A percentile compares a stretch with the other conserved stretches of the same genome.
Evolutionary conservation across 2,888 invertebrate genomes (phyloP).

Genomic region (Drosophila ezoana): DNA sequence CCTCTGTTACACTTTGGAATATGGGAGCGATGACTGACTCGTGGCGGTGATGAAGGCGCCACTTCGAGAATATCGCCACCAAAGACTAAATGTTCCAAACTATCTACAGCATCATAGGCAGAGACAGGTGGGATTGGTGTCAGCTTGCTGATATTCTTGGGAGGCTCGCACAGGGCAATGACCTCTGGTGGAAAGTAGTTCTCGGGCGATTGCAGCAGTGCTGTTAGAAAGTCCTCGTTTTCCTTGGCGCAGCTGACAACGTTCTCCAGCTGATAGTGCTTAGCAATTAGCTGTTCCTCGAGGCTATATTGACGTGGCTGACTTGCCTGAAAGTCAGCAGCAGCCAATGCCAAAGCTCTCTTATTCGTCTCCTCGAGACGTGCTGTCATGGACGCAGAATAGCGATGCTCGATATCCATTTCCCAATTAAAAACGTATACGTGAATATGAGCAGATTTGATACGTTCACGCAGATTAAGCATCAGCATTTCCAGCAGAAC

Average conservation of each 20-base stretch:
- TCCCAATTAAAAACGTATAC: constrained; percentile 77
- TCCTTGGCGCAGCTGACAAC: constrained; percentile 38
- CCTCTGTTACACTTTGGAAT: constrained; percentile 27
- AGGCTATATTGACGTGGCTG: not conserved
- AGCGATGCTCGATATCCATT: constrained; percentile 71
- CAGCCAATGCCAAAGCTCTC: constrained; percentile 31
- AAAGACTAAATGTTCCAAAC: constrained; percentile 23
- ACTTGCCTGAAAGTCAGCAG: not conserved
- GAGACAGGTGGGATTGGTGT: too few species aligned
- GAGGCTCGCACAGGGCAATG: constrained; percentile 45
- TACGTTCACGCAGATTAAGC: constrained; percentile 51
- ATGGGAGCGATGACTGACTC: constrained; percentile 31
- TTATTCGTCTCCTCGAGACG: constrained; percentile 30
- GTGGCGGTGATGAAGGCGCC: constrained; percentile 61
- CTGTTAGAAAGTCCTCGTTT: constrained; percentile 51
- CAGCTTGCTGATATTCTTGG: not conserved
- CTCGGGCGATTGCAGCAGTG: constrained; percentile 53
- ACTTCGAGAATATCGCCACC: constrained; percentile 27
- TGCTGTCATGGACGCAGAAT: constrained; percentile 54
- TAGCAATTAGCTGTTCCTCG: constrained; percentile 44
- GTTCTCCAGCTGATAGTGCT: constrained; percentile 34
- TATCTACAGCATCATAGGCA: not conserved
- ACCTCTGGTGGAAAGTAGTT: constrained; percentile 55
- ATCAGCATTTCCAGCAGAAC: constrained; percentile 55
- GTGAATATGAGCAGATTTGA: constrained; percentile 71